Conservation (phyloP, 2,888 invertebrate genomes). For the Epistrophella euchroma region DNA sequence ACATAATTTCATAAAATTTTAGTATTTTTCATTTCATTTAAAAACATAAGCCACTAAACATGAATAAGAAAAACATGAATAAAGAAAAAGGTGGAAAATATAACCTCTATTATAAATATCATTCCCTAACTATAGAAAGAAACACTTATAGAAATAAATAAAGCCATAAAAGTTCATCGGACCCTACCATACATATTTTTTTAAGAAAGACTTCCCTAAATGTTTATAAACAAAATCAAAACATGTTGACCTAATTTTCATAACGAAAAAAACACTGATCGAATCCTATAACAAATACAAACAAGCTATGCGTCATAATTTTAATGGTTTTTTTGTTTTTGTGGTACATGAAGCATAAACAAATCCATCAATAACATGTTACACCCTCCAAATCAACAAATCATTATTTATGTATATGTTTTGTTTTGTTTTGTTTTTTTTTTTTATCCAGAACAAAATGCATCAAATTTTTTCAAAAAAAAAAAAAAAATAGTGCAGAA, state of each 20-base stretch:
- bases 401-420: constrained; percentile 4
- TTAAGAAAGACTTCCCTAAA: not conserved
- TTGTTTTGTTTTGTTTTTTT: constrained; percentile 2
- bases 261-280: not conserved
- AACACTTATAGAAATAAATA: constrained; percentile 2
- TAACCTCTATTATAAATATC: not conserved
- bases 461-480: not conserved
- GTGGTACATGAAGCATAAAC: constrained; percentile 43
- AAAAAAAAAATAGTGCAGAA: not conserved
- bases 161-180: constrained; percentile 27
- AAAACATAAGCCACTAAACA: not conserved
- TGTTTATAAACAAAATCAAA: constrained; percentile 57
- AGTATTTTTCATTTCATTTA: too few species aligned
- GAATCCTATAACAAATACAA: constrained; percentile 23
- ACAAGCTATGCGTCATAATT: constrained; percentile 42
- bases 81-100: not conserved
- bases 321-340: constrained; percentile 18
- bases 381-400: constrained; percentile 17
- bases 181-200: not conserved
- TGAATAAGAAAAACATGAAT: not conserved
- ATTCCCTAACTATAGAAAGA: not conserved
- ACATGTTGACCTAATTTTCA: constrained; percentile 46
- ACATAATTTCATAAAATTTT: too few species aligned
- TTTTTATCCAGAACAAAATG: not conserved
- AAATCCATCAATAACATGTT: constrained; percentile 49